These are phyloP conservation scores for Xyliphius kryptos DNA, from an alignment of 2,113 vertebrate species.

Conservation along the genomic window DNA sequence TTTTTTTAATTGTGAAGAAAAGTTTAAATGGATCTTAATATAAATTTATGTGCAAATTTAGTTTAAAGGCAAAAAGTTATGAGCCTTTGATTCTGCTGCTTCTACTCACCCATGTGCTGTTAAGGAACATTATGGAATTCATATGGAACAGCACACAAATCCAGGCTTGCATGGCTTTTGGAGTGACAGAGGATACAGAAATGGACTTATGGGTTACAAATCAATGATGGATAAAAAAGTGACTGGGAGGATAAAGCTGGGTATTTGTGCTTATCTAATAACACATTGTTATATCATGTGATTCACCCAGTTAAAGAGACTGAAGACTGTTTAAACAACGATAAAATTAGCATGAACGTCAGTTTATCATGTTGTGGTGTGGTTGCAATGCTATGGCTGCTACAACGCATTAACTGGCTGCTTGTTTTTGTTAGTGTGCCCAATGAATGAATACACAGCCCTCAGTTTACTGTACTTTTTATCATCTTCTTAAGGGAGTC, in stretches of 20 bases:
- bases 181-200: too few relatives aligned
- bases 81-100: too few relatives aligned
- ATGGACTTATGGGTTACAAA: too few relatives aligned
- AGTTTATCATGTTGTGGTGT: conserved; percentile 65
- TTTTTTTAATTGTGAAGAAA: conserved; percentile 46
- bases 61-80: neutral
- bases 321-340: conserved; percentile 50
- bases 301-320: conserved; percentile 38
- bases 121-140: too few relatives aligned
- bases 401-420: conserved; percentile 53
- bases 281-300: too few relatives aligned
- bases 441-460: conserved; percentile 27
- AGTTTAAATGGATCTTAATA: conserved; percentile 57
- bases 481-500: conserved; percentile 87
- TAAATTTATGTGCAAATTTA: conserved; percentile 53
- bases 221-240: too few relatives aligned
- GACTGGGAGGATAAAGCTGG: conserved; percentile 20
- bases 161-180: too few relatives aligned
- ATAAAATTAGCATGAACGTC: conserved; percentile 73
- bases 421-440: conserved; percentile 2
- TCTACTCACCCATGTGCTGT: too few relatives aligned
- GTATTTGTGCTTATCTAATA: too few relatives aligned
- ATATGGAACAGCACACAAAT: too few relatives aligned
- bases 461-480: conserved; percentile 61
- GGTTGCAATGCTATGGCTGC: conserved; percentile 53